Conservation (phyloP, 2,888 invertebrate species). For the Selenia dentaria region DNA sequence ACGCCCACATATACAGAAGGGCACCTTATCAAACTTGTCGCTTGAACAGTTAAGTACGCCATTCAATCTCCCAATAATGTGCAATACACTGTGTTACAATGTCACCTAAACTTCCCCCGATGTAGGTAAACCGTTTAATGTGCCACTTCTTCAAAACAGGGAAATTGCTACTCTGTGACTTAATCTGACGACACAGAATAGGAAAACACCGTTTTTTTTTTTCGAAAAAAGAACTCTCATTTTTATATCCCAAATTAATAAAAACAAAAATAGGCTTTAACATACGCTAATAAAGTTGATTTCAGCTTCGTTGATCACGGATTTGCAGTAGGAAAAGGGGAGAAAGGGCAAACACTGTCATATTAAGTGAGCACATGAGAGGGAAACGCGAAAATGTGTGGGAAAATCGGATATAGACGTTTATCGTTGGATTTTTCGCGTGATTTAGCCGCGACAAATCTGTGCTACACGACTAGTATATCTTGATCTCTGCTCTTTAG, state of each 20-base stretch:
- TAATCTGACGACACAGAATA: neutral
- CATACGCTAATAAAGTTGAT: constrained; percentile 4
- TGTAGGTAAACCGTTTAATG: constrained; percentile 42
- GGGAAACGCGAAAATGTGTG: constrained; percentile 83
- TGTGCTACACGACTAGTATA: constrained; percentile 62
- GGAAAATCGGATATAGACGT: constrained; percentile 84
- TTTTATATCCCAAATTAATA: constrained; percentile 48
- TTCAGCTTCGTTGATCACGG: constrained; percentile 27
- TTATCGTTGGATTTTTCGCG: constrained; percentile 82
- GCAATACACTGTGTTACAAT: constrained; percentile 82
- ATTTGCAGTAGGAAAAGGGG: constrained; percentile 56
- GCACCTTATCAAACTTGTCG: constrained; percentile 79
- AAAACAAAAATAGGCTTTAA: constrained; percentile 28
- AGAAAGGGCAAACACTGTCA: constrained; percentile 80
- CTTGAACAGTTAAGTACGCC: constrained; percentile 56
- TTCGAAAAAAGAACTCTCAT: constrained; percentile 61
- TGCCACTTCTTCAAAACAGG: constrained; percentile 16
- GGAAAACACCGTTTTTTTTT: constrained; percentile 23
- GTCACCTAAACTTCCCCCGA: constrained; percentile 68
- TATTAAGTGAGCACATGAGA: constrained; percentile 85
- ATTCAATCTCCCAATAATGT: constrained; percentile 84
- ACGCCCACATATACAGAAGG: constrained; percentile 47
- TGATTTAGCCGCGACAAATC: constrained; percentile 82
- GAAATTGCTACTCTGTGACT: constrained; percentile 37
- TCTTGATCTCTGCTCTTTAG: constrained; percentile 40